Conservation (phyloP, 1,140 invertebrate species). For the Drosophila oshimai region DNA sequence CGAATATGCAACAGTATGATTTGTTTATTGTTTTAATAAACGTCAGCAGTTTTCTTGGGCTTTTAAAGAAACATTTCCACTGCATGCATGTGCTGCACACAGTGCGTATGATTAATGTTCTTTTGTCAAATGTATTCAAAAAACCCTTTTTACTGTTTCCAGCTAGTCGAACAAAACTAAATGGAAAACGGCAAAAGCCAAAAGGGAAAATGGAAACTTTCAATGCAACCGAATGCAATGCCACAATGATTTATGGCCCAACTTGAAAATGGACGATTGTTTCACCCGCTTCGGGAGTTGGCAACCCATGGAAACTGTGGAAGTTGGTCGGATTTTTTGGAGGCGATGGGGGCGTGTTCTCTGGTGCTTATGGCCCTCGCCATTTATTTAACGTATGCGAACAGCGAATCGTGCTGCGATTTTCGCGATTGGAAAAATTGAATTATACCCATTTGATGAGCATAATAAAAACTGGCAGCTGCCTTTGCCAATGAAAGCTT, state of each 20-base stretch:
- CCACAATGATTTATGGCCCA: conserved; percentile 38
- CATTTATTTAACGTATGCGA: conserved; percentile 76
- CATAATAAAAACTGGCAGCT: conserved; percentile 63
- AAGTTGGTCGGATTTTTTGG: conserved; percentile 13
- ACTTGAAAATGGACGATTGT: conserved; percentile 48
- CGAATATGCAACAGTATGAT: conserved; percentile 29
- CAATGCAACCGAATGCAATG: conserved; percentile 47
- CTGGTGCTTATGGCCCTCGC: conserved; percentile 41
- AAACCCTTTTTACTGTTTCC: conserved; percentile 19
- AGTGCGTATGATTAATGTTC: conserved; percentile 68
- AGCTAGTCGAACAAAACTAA: conserved; percentile 24
- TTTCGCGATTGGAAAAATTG: conserved; percentile 72
- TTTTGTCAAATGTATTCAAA: conserved; percentile 37
- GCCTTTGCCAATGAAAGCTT: conserved; percentile 32
- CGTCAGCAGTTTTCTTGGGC: conserved; percentile 63
- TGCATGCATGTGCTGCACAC: conserved; percentile 10
- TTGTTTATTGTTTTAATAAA: conserved; percentile 81
- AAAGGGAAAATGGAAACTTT: conserved; percentile 32
- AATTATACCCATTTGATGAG: conserved; percentile 77
- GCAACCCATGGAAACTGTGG: conserved; percentile 19
- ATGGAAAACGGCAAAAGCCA: conserved; percentile 9
- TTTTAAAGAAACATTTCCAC: conserved; percentile 61
- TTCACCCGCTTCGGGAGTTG: conserved; percentile 24
- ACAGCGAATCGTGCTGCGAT: conserved; percentile 53
- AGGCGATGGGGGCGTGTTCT: conserved; percentile 8